Conservation (phyloP, 2,888 invertebrate species). For the Orgyia antiqua region DNA sequence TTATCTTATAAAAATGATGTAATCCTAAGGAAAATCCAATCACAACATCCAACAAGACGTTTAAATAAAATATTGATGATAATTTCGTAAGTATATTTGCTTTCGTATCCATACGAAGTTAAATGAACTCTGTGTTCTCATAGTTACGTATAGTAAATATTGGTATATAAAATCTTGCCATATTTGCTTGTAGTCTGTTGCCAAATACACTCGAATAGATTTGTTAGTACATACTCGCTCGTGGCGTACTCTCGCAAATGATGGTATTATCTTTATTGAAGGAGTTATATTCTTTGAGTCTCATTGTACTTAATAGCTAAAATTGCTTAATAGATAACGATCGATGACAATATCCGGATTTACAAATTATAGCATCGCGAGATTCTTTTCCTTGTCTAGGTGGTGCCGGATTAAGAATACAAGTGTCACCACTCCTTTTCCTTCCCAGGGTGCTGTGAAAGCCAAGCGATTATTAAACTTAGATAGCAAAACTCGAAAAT, state of each 20-base stretch:
- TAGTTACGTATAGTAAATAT: slow-evolving; percentile 14
- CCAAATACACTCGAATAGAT: slow-evolving; percentile 28
- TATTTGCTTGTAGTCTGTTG: slow-evolving; percentile 26
- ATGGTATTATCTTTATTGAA: background rate
- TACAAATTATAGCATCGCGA: no score
- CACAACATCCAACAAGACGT: background rate
- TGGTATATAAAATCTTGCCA: slow-evolving; percentile 22
- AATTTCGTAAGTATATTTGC: slow-evolving; percentile 1
- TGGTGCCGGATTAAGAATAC: no score
- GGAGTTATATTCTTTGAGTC: no score
- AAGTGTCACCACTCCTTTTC: no score
- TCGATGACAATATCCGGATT: no score
- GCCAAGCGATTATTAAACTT: no score
- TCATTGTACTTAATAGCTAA: no score
- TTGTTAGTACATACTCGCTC: slow-evolving; percentile 16
- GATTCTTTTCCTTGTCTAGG: no score
- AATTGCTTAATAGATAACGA: no score
- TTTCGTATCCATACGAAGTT: slow-evolving; percentile 7
- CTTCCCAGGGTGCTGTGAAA: no score
- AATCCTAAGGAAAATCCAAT: background rate
- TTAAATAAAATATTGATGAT: slow-evolving; percentile 1
- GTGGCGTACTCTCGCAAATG: slow-evolving; percentile 8
- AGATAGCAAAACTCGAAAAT: no score
- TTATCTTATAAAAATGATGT: no score
- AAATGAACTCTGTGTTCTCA: slow-evolving; percentile 14